These are phyloP conservation scores for Apeira syringaria DNA, from an alignment of 2,888 invertebrate species.

Conservation along the genomic window DNA sequence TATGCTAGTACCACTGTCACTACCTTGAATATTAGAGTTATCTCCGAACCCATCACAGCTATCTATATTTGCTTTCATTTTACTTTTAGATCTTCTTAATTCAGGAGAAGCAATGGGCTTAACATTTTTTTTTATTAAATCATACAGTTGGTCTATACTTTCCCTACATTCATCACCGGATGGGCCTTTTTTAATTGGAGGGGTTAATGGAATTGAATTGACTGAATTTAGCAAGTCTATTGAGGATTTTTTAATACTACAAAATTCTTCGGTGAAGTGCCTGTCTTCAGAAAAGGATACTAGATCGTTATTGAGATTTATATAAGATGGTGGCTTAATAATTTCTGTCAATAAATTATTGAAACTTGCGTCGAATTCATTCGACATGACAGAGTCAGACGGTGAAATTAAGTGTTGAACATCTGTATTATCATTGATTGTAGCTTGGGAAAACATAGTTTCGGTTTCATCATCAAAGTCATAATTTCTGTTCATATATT, in stretches of 20 bases:
- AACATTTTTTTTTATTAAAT: constrained; percentile 57
- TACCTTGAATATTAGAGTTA: constrained; percentile 43
- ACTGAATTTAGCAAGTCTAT: background rate
- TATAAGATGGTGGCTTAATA: constrained; percentile 32
- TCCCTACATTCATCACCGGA: constrained; percentile 58
- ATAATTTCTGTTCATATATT: constrained; percentile 56
- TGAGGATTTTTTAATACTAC: background rate
- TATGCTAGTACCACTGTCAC: constrained; percentile 63
- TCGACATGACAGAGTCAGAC: constrained; percentile 48
- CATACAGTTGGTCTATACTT: constrained; percentile 70
- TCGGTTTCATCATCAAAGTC: constrained; percentile 66
- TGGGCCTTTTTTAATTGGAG: constrained; percentile 32
- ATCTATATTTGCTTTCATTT: constrained; percentile 22
- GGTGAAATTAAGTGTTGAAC: constrained; percentile 30
- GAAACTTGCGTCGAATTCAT: constrained; percentile 45
- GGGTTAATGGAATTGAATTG: constrained; percentile 38
- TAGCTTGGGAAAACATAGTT: constrained; percentile 53
- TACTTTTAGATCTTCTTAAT: constrained; percentile 30
- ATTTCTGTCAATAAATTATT: constrained; percentile 40
- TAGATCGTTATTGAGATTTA: constrained; percentile 30
- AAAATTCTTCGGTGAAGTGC: constrained; percentile 5
- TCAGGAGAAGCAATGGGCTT: constrained; percentile 38
- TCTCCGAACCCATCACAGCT: constrained; percentile 27
- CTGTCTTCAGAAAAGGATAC: constrained; percentile 18
- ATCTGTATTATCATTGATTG: constrained; percentile 39